These are phyloP conservation scores for Philhelius pedissequus DNA, from an alignment of 2,888 invertebrate species.

Conservation along the genomic window DNA sequence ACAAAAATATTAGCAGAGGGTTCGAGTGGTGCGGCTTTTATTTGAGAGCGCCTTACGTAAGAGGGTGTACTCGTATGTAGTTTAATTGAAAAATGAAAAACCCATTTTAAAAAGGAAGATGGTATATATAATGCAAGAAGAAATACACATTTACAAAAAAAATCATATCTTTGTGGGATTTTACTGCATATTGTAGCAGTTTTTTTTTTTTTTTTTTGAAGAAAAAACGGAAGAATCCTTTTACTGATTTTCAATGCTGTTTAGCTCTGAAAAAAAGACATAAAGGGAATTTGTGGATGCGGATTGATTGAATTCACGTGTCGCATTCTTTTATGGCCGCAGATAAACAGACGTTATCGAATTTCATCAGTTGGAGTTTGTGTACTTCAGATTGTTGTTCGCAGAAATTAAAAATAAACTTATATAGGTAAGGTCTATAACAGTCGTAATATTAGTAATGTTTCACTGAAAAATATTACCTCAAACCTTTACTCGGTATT, in stretches of 20 bases:
- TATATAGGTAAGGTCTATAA: no score
- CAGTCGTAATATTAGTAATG: no score
- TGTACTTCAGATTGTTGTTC: neutral
- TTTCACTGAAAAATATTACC: no score
- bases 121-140: conserved; percentile 25
- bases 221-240: neutral
- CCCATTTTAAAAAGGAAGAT: conserved; percentile 44
- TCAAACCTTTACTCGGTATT: no score
- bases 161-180: neutral
- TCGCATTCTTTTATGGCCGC: conserved; percentile 24
- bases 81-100: conserved; percentile 65
- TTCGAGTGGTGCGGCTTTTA: neutral
- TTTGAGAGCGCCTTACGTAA: neutral
- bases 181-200: conserved; percentile 27
- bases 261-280: neutral
- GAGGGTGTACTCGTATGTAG: conserved; percentile 44
- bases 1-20: conserved; percentile 7
- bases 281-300: neutral
- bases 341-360: neutral
- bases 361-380: neutral
- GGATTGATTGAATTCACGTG: conserved; percentile 64
- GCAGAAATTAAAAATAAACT: no score
- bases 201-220: neutral
- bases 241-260: neutral
- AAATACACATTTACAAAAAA: neutral